Base-by-base conservation (phyloP, 2,888 invertebrate genomes). In the Heliconius erato region DNA sequence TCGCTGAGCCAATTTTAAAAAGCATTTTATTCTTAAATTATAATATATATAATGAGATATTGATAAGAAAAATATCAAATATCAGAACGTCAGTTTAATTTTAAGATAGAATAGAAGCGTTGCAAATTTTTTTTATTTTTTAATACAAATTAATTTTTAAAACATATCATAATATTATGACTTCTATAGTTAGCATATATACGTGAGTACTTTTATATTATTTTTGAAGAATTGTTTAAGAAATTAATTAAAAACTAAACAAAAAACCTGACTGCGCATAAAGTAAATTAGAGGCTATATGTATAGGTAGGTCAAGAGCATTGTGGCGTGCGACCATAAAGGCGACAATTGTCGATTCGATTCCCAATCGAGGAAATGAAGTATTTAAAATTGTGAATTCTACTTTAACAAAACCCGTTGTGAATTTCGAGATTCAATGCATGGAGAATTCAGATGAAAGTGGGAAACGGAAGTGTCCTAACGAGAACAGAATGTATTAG, bases 61-160 rank as follows among this genome's bases (percentile, higher is more conserved):
- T n/a, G n/a, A n/a, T n/a, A n/a, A n/a, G n/a, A n/a, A 28, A 32
- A 68, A 23, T 68, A 68, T 68, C 28, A 68, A 68, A 68, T 68
- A 32, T 68, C 68, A 68, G 9, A 19, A 28, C 32, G 32, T 32
- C 2, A 67, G 26, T 67, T 6, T 11, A 11, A n/a, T n/a, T 63
- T 63, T 63, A n/a, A 63, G 63, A 63, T 63, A 63, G 0, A 63
- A n/a, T 63, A n/a, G n/a, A n/a, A 11, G n/a, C 23, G 19, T 7
- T 9, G 23, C 7, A 23, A 9, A 9, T 11, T 0, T n/a, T 63
- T n/a, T n/a, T 6, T 59, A n/a, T 63, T 9, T 63, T 1, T 59
- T 0, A 23, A 19, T 23, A 23, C 7, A 54, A 63, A n/a, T 1
- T 3, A 1, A 12, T n/a, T n/a, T 63, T 63, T 63, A n/a, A 63